Evolutionary conservation across 2,888 invertebrate genomes (phyloP), one percentile per base, ranked within the genome.

Genomic region (Selenia dentaria): DNA sequence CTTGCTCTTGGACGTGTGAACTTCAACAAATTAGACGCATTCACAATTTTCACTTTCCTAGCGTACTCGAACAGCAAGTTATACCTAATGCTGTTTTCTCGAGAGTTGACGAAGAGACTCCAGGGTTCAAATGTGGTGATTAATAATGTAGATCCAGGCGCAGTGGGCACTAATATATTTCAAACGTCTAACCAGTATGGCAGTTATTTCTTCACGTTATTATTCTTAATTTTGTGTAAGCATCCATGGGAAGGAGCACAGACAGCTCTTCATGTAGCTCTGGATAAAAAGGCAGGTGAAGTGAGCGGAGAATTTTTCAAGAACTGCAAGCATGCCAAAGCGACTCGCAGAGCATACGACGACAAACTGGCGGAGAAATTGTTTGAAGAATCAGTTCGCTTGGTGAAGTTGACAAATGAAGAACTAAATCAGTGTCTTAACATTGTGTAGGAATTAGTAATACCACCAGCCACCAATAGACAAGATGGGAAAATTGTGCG

Each of bases 71-170:
- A 80, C 44, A 85, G 83, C 27, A 96, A 96, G 50, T 93, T 96
- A 92, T 92, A 94, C 52, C 93, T 94, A 47, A 91, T 95, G 0
- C 93, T 95, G 0, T 93, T 93, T 58, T 93, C 95, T 0, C 83
- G 92, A 22, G 96, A 96, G 4, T 66, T 96, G 2, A 93, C 93
- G 11, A 92, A 93, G 79, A 92, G 92, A 1, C 66, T 96, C 62
- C 81, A 87, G 64, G 74, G 92, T 2, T 80, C 93, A 0, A 93
- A 93, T 16, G 93, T 97, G 0, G 94, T 95, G 0, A 94, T 93
- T 0, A 96, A 97, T 69, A 94, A 93, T 61, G 85, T 96, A n/a
- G 96, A 97, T 81, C 97, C 97, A 0, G 97, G 97, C 6, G 91
- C 94, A 76, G 94, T 96, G 25, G 94, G 94, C 57, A 94, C 95